A percentile compares a stretch with the other conserved stretches of the same genome.
phyloP scores from a whole-genome alignment of 2,888 invertebrate species.

The Athalia rosae region DNA sequence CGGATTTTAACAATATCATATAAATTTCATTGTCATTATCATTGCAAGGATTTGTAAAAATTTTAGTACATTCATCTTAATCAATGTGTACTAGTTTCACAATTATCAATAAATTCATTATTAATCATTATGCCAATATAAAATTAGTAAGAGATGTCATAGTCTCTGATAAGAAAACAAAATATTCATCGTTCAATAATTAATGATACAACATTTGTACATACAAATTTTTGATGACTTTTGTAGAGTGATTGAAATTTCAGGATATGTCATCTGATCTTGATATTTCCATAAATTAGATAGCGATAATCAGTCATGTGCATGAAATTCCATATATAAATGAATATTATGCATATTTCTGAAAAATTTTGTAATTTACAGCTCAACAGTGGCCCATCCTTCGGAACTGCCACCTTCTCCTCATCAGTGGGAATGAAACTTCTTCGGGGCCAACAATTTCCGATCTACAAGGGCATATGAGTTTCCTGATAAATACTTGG shows the following conservation, averaged over 20 bases:
- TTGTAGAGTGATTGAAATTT: conserved; percentile 19
- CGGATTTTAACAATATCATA: conserved; percentile 9
- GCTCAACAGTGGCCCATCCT: conserved; percentile 97
- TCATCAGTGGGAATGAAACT: conserved; percentile 95
- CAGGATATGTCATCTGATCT: background rate
- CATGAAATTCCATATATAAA: background rate
- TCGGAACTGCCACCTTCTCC: conserved; percentile 99
- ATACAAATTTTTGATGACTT: conserved; percentile 44
- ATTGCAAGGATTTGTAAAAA: background rate
- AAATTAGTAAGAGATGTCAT: background rate
- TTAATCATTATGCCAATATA: conserved; percentile 28
- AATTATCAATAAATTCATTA: conserved; percentile 1
- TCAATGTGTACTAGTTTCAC: conserved; percentile 45
- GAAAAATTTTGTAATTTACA: conserved; percentile 75
- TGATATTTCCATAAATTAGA: conserved; percentile 11
- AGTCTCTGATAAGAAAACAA: background rate
- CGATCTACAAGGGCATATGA: conserved; percentile 30
- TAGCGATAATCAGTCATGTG: background rate
- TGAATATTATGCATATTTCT: conserved; percentile 25
- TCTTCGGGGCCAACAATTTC: conserved; percentile 34
- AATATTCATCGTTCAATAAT: background rate
- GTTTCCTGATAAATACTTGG: conserved; percentile 6
- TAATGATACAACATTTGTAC: background rate
- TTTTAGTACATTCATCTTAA: conserved; percentile 37
- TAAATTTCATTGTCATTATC: background rate